phyloP scores from a whole-genome alignment of 2,888 invertebrate species.

The Cheilosia soror region DNA sequence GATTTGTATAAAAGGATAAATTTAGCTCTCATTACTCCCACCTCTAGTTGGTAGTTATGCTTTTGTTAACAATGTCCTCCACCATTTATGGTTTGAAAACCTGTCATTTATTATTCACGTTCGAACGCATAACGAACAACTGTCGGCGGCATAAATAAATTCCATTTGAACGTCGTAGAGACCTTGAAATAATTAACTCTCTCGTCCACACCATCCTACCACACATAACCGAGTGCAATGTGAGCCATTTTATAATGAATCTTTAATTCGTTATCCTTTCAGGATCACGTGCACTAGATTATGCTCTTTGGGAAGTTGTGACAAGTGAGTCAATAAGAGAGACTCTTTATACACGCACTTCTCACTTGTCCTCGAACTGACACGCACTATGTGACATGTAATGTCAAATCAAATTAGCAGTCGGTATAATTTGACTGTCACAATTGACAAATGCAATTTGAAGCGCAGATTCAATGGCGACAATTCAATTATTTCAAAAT shows the following conservation, averaged over 20 bases:
- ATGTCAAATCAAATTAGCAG: constrained; percentile 38
- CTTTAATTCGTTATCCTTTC: constrained; percentile 32
- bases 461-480: constrained; percentile 13
- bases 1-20: background rate
- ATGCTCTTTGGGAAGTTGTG: too few relatives aligned
- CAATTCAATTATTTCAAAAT: constrained; percentile 32
- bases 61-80: background rate
- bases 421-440: constrained; percentile 57
- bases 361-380: background rate
- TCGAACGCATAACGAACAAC: constrained; percentile 13
- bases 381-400: background rate
- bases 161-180: background rate
- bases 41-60: background rate
- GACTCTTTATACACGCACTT: background rate
- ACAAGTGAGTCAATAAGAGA: too few relatives aligned
- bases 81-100: constrained; percentile 14
- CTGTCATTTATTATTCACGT: constrained; percentile 38
- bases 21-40: background rate
- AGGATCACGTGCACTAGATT: constrained; percentile 20
- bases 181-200: constrained; percentile 45
- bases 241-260: constrained; percentile 20
- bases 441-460: constrained; percentile 53
- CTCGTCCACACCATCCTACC: background rate
- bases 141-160: constrained; percentile 20
- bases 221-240: constrained; percentile 1